Evolutionary conservation across 2,113 vertebrate species (phyloP), one percentile per base, ranked within the genome.

Genomic region (Microcebus tavaratra): DNA sequence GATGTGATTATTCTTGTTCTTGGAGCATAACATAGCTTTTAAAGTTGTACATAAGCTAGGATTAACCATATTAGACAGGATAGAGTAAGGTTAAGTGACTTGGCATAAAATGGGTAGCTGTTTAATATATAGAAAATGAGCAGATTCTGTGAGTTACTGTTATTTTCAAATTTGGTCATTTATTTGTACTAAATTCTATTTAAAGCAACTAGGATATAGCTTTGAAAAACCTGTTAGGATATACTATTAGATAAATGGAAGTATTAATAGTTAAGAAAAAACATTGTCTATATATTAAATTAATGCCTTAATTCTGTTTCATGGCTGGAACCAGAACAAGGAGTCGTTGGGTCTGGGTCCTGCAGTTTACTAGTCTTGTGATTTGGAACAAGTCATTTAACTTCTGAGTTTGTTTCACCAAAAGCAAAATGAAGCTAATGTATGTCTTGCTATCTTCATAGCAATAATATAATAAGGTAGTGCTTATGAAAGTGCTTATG

Each of bases 91-190:
- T 81, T 82, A 86, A n/a, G 13, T 76, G 18, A 53, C 45, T 78
- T 78, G 53, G 29, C 12, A 14, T 85, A 55, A 31, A 72, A 59
- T 42, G 53, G 36, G 39, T 12, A 29, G 6, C 23, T 79, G 3
- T 83, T 95, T 76, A 79, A 96, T 89, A 88, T 83, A 57, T 0
- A 39, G 70, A 55, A 83, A 87, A 80, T 86, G 18, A 91, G 11
- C 91, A n/a, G 31, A 65, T 67, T 78, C 8, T 90, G 1, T 68
- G 76, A 73, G 21, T 88, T 88, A 68, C 48, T 65, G 3, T 88
- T 12, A 76, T 96, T 97, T 97, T 96, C 21, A 91, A 61, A 82
- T 90, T 84, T 50, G 86, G 31, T 82, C 72, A n/a, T 79, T 79
- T 83, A 34, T 55, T 89, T 92, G 23, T 83, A 86, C 31, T 75